phyloP scores from a whole-genome alignment of 2,113 vertebrate genomes.

The Callaeas wilsoni region DNA sequence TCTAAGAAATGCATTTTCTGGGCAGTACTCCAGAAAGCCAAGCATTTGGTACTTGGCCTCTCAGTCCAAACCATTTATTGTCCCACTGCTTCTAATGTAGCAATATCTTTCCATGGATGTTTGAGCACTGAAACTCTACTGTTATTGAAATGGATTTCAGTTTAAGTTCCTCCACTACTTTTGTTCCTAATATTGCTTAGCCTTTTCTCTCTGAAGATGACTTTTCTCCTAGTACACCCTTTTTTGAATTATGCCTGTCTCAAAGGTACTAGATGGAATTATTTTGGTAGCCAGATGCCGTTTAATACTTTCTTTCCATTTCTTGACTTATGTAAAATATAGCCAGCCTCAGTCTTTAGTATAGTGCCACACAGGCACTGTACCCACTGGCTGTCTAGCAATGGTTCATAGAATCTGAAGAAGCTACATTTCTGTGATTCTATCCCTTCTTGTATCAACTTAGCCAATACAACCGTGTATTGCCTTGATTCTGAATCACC shows the following conservation, averaged over 20 bases:
- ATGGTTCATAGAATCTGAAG: neutral
- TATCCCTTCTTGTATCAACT: neutral
- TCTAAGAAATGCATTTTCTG: neutral
- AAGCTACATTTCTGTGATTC: neutral
- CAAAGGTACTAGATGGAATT: neutral
- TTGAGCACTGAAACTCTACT: neutral
- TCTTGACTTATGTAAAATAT: neutral
- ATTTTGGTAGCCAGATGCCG: neutral
- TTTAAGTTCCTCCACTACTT: neutral
- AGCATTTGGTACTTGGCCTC: neutral
- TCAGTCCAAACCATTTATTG: neutral
- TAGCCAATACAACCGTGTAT: neutral
- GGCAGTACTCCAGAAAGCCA: neutral
- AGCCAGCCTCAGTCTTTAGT: neutral
- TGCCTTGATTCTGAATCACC: neutral
- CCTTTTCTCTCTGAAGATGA: neutral
- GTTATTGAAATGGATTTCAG: neutral
- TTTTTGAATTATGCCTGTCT: neutral
- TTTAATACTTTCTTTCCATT: neutral
- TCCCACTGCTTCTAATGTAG: neutral
- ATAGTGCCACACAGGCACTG: neutral
- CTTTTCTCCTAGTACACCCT: neutral
- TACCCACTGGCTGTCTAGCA: neutral
- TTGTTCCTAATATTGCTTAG: neutral
- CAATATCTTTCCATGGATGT: neutral